Evolutionary conservation across 1,140 invertebrate species (phyloP).

Genomic region (Neodiprion fabricii): DNA sequence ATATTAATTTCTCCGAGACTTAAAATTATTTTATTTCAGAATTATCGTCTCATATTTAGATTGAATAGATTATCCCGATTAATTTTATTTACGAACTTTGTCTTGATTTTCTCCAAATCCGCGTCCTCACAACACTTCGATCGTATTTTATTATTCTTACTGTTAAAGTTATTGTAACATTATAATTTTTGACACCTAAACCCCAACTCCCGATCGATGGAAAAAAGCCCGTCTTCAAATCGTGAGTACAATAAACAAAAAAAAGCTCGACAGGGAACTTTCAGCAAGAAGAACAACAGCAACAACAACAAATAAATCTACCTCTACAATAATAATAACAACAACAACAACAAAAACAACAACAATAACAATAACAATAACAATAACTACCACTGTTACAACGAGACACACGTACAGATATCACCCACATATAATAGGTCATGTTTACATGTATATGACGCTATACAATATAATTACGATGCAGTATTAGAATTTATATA

Average conservation of each 20-base stretch:
- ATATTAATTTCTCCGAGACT: no score
- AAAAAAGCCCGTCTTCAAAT: constrained; percentile 15
- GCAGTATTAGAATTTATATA: no score
- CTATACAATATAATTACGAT: no score
- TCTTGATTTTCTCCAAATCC: constrained; percentile 1
- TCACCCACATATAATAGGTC: background rate
- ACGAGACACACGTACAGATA: background rate
- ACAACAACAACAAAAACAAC: background rate
- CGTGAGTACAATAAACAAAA: constrained; percentile 21
- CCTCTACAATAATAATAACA: background rate
- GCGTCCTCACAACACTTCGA: background rate
- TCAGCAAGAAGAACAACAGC: constrained; percentile 24
- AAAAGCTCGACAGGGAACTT: constrained; percentile 14
- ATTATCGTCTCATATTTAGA: no score
- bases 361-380: background rate
- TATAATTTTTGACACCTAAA: background rate
- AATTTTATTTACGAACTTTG: background rate
- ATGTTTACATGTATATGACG: background rate
- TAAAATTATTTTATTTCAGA: no score
- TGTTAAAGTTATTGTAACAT: background rate
- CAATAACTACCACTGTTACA: background rate
- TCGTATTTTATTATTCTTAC: background rate
- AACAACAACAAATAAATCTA: no score
- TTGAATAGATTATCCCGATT: no score
- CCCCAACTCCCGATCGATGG: constrained; percentile 6